Base-by-base conservation (phyloP, 2,113 vertebrate species). In the Syngnathus typhle region DNA sequence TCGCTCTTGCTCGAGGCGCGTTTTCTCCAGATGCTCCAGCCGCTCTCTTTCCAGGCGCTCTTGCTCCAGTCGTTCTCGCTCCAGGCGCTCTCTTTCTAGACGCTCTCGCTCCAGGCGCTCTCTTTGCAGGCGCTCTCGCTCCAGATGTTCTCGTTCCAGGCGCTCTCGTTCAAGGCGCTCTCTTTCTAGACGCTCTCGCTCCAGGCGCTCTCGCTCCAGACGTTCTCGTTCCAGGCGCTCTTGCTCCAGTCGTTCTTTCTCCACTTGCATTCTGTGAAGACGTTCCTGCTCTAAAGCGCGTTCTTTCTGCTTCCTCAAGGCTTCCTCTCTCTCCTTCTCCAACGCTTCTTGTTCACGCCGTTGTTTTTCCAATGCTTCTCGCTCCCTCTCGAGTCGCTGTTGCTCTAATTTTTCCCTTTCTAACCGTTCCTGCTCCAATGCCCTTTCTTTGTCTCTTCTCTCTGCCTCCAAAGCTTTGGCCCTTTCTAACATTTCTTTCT, bases 401-500 rank as follows among this genome's bases (percentile, higher is more conserved):
- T 23, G n/a, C 38, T 67, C 52, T 9, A 23, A 3, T 46, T 62
- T 67, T n/a, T 76, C 80, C 15, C 32, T 74, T 23, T 77, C 74
- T 1, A 58, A 3, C 1, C 65, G 39, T n/a, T 83, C 69, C 13
- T 11, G 21, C 46, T 81, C 70, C 3, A 76, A 4, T 5, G 54
- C 64, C 4, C 7, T 56, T 15, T 47, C 68, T 15, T 21, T 55
- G 7, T 67, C 59, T 2, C 67, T 6, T 7, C 59, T 38, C 37
- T 84, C 72, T 39, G 3, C 21, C 36, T 78, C 76, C 2, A 79
- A 47, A 47, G 44, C 71, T 39, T 51, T 77, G 37, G 83, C 77
- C 0, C 27, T 47, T 0, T 79, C 63, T 13, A 80, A 7, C 41
- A 64, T 59, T 88, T 87, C 80, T 19, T 69, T 76, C 55, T 88